Evolutionary conservation across 2,888 invertebrate genomes (phyloP), one percentile per base, ranked within the genome.

Genomic region (Ptychoptera albimana): DNA sequence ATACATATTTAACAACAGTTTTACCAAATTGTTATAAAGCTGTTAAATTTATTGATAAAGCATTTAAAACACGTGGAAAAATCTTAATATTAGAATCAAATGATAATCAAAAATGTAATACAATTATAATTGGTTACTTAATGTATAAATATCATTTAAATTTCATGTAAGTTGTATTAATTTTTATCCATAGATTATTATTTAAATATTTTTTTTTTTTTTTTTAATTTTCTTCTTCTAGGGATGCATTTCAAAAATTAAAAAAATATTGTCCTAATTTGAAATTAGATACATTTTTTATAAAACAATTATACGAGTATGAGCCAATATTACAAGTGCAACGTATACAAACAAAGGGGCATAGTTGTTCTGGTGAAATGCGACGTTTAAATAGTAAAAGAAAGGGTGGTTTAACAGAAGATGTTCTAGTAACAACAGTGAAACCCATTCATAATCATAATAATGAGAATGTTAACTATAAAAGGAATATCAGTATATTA

Each of bases 291-390:
- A 51, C 52, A 40, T 59, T 55, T 51, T 58, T 56, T 46, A 52
- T 52, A 40, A 57, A 52, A 39, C 59, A 59, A 53, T 50, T 59
- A 36, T 57, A 58, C 40, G 59, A 59, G 46, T 59, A 59, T 47
- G 59, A 59, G 46, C 58, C 58, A n/a, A 59, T 59, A 31, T 44
- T 59, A 40, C 56, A 59, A 49, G 59, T 59, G n/a, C 58, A 59
- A 46, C 55, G 55, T 38, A 53, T 56, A 2, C 56, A 57, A 42
- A 53, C 56, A 29, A 49, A 55, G 9, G 59, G 59, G 6, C 56
- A 57, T 31, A 58, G 58, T 46, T 58, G 58, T 44, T 57, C 58
- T 12, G 51, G 59, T 36, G 54, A 57, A 46, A 46, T 57, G n/a
- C 50, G 55, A 44, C 52, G 56, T 32, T 53, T 55, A 14, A 51